Base-by-base conservation (phyloP, 2,797 vertebrate species). In the Pogoniulus pusillus region DNA sequence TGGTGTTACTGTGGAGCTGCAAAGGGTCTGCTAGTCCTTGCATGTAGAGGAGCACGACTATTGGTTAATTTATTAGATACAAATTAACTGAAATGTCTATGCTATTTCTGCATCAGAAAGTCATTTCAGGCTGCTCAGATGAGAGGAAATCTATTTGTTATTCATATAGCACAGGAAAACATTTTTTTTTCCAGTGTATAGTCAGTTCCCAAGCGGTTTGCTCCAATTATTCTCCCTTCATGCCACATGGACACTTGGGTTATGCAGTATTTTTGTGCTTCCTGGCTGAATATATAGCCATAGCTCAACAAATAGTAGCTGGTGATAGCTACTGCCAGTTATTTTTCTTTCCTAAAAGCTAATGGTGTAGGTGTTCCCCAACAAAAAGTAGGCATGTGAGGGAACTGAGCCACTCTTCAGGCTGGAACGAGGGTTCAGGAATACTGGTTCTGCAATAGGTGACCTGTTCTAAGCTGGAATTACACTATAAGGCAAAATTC, bases 141-240 rank as follows among this genome's bases (percentile, higher is more conserved):
- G 49, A 90, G 55, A 73, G 22, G 63, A 88, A 94, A 93, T 87
- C 82, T 91, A 70, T 94, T 92, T 94, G 72, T 71, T 89, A 87
- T 86, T 91, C 66, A 10, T 68, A 85, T 39, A 87, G 75, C 35
- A 9, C 2, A 88, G 83, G 60, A 86, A 94, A 92, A 65, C 65
- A 82, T 84, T 94, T 41, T 41, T 41, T 90, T 62, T 91, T 85
- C 73, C 39, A 79, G 64, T 6, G 43, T 71, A 57, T 0, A 88
- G 69, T 47, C 68, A 39, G 78, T 54, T 86, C 84, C 75, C 75
- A 82, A 86, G 71, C 34, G 87, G 75, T 77, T 92, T 92, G 75
- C 47, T 91, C 72, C 82, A 77, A 59, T 77, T 87, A 81, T 66
- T 75, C 78, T 93, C 47, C 73, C 55, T 93, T 58, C 0, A 3